Evolutionary conservation across 2,113 vertebrate species (phyloP), one percentile per base, ranked within the genome.

Genomic region (Ameiurus melas): DNA sequence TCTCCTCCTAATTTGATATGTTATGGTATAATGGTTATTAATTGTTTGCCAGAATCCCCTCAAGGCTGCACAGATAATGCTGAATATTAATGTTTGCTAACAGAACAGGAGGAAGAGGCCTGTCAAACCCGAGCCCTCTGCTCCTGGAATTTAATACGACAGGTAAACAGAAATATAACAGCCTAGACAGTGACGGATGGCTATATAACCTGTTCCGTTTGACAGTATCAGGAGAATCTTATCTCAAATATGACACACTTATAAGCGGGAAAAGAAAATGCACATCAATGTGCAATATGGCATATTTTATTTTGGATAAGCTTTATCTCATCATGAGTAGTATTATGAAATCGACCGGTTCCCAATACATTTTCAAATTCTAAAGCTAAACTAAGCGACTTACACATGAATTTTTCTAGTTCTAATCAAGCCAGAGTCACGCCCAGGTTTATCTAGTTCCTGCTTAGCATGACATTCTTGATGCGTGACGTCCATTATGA

Each of bases 11-110:
- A 87, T 91, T 87, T 90, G 77, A 89, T 85, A 86, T 86, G 88
- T 87, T 83, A 82, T 89, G 84, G 82, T 84, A 27, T 90, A 88
- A 88, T 88, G 70, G 73, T 87, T 83, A 89, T 89, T 91, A 89
- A 89, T 89, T 90, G 87, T 64, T 86, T 51, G 17, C 53, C 70
- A 88, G 88, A 86, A 70, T 68, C 62, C 62, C 85, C 83, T 87
- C 60, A 64, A 83, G 62, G 47, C 58, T 73, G 83, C 75, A 39
- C 43, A 87, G 47, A 85, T 85, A 84, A 71, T 85, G 30, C 58
- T 79, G 81, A 78, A 87, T 87, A 86, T 87, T 89, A 88, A 87
- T 92, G 60, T 87, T 64, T 73, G 78, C 51, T 87, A 75, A 73
- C 55, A 86, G 88, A 53, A 73, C 70, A 84, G 80, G 36, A 70